These are phyloP conservation scores for Didymodactylos carnosus DNA, from an alignment of 2,888 invertebrate genomes.

Conservation along the genomic window DNA sequence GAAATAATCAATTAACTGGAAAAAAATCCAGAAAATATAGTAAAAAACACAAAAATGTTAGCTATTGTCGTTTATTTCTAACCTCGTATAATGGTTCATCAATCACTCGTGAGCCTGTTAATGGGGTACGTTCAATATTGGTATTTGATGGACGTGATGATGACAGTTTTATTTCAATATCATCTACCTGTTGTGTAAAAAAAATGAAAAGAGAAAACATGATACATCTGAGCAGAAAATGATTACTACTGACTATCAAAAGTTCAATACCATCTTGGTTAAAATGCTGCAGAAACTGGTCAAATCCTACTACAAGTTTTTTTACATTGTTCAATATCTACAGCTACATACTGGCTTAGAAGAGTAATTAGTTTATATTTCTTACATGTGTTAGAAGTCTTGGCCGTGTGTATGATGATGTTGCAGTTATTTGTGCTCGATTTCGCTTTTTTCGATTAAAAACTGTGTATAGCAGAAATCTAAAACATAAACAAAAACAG, in stretches of 20 bases:
- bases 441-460: too few species aligned
- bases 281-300: too few species aligned
- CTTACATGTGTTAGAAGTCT: too few species aligned
- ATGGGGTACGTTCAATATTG: not conserved
- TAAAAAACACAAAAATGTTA: not conserved
- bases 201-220: too few species aligned
- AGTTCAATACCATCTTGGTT: too few species aligned
- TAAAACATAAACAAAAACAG: not conserved
- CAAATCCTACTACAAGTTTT: too few species aligned
- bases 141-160: not conserved
- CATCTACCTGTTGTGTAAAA: too few species aligned
- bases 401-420: too few species aligned
- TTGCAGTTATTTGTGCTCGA: not conserved
- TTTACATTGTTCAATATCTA: not conserved
- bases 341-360: not conserved
- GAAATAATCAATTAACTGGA: conserved; percentile 46
- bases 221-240: not conserved
- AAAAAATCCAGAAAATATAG: conserved; percentile 1
- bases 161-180: not conserved
- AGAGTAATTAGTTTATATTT: not conserved
- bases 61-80: not conserved
- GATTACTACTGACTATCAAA: too few species aligned
- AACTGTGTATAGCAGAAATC: not conserved
- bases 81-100: not conserved
- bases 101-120: not conserved